Evolutionary conservation across 2,888 invertebrate genomes (phyloP), one percentile per base, ranked within the genome.

Genomic region (Temnothorax ravouxi): DNA sequence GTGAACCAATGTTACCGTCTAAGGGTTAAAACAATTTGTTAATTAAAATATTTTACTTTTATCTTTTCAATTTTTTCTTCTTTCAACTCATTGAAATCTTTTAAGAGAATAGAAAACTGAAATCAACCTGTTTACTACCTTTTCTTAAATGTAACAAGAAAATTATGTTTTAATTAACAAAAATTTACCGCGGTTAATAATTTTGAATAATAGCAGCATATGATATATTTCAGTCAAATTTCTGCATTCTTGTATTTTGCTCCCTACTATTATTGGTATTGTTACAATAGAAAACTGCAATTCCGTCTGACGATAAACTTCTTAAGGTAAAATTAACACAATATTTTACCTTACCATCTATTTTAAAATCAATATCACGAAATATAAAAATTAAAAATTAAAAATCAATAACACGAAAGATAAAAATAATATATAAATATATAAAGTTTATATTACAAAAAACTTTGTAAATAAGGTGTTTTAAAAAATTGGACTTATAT

Each of bases 241-340:
- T n/a, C 44, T 71, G 4, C 2, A 3, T 66, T 18, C 6, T 8
- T n/a, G 15, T 66, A 41, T 18, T 11, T 34, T 15, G 8, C 9
- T 52, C 2, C 54, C 52, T 25, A 66, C 38, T 52, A 6, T 76
- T 76, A 52, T 52, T 77, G 25, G 8, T 41, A 25, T 41, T 67
- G 52, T 54, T 67, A 38, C 0, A 41, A 52, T 29, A 77, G 67
- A 25, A 54, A 77, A 67, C 52, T 77, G 21, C 29, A 44, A n/a
- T 77, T 67, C 0, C 54, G n/a, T 67, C 25, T 21, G 25, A 67
- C 8, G 54, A 54, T 77, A 67, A 77, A 52, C 8, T 52, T 41
- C 0, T 44, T 18, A 50, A 18, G 25, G 1, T 5, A 21, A 34
- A 21, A 61, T 15, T 15, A 1, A 44, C 3, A 41, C 15, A 34